Base-by-base conservation (phyloP, 2,797 vertebrate genomes). In the Epinephelus coioides region DNA sequence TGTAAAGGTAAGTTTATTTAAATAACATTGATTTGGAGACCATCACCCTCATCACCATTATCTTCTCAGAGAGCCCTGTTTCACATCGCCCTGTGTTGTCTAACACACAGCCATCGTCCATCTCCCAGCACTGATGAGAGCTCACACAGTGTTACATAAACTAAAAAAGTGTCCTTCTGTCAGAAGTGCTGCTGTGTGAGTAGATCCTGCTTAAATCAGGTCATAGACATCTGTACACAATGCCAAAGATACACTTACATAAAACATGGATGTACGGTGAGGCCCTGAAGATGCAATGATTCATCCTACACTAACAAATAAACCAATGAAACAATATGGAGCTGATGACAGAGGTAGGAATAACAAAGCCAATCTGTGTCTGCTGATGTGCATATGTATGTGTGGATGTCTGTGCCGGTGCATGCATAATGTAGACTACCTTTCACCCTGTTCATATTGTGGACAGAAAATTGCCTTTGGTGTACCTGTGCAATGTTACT, bases 401-500 rank as follows among this genome's bases (percentile, higher is more conserved):
- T 70, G 34, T 25, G 40, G 15, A 2, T 10, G 47, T 60, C 19
- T 56, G 62, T 69, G 57, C n/a, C 1, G 2, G 43, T 6, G 53
- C 51, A 50, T 67, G 56, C 10, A 63, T 76, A 40, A 69, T 67
- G 60, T 5, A 57, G 3, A 40, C 47, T 30, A 19, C 71, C 13
- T 63, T 57, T 60, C 55, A 49, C 25, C 14, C 9, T 61, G 30
- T 57, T 49, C 54, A 68, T 53, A 38, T 10, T 27, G 47, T 34
- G 21, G 50, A 44, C 51, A 2, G 30, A 79, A 65, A 62, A 69
- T 23, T 64, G 67, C 49, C 65, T 62, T 59, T 47, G 56, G 57
- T 73, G 34, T 65, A 79, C 68, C 74, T 78, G 66, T 76, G 23
- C 34, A 23, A 27, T 0, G 73, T 88, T 76, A 66, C 84, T 15